phyloP scores from a whole-genome alignment of 2,888 invertebrate species.

The Orthosia gracilis region DNA sequence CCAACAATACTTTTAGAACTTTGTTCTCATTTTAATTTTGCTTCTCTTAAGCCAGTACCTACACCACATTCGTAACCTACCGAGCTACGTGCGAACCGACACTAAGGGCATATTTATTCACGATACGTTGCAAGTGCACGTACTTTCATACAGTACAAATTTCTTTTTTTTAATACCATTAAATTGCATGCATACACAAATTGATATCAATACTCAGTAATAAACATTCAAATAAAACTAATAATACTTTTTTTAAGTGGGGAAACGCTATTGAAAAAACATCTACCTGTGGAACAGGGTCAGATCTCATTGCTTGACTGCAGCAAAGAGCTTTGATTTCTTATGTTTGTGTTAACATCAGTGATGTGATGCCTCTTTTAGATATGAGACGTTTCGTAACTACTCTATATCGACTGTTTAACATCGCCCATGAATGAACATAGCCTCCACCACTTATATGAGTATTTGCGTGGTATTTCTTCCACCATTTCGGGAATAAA shows the following conservation, averaged over 20 bases:
- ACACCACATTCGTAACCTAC: constrained; percentile 20
- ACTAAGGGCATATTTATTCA: constrained; percentile 28
- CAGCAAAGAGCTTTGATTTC: not conserved
- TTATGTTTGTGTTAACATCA: not conserved
- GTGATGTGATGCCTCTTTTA: not conserved
- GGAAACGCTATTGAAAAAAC: not conserved
- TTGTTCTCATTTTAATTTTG: constrained; percentile 49
- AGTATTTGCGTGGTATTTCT: not conserved
- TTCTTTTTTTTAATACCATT: not conserved
- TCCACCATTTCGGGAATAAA: constrained; percentile 15
- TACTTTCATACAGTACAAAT: not conserved
- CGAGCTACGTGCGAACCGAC: constrained; percentile 23
- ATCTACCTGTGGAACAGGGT: not conserved
- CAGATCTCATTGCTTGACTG: not conserved
- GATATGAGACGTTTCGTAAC: not conserved
- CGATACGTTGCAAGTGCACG: constrained; percentile 6
- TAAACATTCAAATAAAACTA: no score
- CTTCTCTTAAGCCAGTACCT: constrained; percentile 14
- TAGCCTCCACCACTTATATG: not conserved
- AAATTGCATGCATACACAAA: not conserved
- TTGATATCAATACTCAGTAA: not conserved
- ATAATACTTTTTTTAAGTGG: no score
- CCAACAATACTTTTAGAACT: constrained; percentile 55
- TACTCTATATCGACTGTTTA: not conserved
- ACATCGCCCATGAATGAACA: not conserved